Percentiles rank a stretch among this genome's conserved stretches.
These are phyloP conservation scores for Hemaris fuciformis DNA, from an alignment of 2,888 invertebrate genomes.

Conservation along the genomic window DNA sequence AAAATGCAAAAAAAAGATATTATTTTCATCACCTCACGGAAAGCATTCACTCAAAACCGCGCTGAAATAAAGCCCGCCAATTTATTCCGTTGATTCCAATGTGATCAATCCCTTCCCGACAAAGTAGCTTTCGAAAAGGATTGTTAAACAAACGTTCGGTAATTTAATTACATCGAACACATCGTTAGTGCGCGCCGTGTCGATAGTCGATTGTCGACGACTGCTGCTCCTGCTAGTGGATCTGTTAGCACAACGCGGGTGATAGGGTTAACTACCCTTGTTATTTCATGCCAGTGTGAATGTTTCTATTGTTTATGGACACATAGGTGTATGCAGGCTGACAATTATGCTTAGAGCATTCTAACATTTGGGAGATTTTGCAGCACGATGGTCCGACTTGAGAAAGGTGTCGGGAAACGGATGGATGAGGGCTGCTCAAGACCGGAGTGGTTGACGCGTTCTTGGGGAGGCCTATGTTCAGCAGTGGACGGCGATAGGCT, in stretches of 20 bases:
- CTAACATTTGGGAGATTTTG: background rate
- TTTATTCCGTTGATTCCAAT: background rate
- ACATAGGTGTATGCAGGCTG: background rate
- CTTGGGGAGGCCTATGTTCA: too few species aligned
- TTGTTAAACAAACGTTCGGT: conserved; percentile 6
- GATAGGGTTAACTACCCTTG: background rate
- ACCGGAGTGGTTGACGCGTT: too few species aligned
- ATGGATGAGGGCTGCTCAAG: too few species aligned
- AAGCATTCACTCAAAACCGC: background rate
- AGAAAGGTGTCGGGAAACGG: too few species aligned
- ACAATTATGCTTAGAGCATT: background rate
- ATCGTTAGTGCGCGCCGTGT: background rate
- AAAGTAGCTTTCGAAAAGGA: background rate
- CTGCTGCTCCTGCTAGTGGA: background rate
- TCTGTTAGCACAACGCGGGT: background rate
- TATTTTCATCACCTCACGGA: too few species aligned
- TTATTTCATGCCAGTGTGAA: background rate
- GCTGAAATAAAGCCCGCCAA: background rate
- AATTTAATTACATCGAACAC: conserved; percentile 3
- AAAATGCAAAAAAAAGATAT: too few species aligned
- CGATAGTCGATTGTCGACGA: background rate
- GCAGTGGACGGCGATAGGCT: too few species aligned
- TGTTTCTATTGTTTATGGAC: background rate
- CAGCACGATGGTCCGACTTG: too few species aligned
- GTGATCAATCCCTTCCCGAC: background rate